phyloP scores from a whole-genome alignment of 2,888 invertebrate species.

The Vesta saturnalis region DNA sequence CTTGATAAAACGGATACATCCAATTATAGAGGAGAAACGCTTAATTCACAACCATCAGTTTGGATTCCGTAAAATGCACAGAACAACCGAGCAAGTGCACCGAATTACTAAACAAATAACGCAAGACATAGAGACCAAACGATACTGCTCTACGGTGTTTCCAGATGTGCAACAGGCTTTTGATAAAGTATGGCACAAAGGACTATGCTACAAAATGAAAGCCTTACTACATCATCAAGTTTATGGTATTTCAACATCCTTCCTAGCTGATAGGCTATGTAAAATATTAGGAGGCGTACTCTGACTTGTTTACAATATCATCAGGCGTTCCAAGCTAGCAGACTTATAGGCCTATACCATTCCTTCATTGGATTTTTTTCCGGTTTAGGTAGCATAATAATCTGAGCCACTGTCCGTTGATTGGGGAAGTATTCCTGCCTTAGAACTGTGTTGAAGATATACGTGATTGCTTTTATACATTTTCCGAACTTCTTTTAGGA shows the following conservation, averaged over 20 bases:
- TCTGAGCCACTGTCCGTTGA: no score
- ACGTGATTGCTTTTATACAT: not conserved
- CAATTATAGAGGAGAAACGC: not conserved
- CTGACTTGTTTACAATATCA: not conserved
- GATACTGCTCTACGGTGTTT: not conserved
- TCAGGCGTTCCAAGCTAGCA: constrained; percentile 13
- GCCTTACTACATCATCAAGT: not conserved
- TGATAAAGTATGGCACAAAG: no score
- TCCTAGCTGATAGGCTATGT: constrained; percentile 5
- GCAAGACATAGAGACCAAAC: constrained; percentile 8
- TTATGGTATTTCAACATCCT: constrained; percentile 9
- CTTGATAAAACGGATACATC: not conserved
- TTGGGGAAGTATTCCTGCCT: no score
- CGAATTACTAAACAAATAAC: constrained; percentile 13
- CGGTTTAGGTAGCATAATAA: no score
- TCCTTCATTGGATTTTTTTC: no score
- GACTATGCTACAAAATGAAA: not conserved
- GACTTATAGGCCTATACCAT: no score
- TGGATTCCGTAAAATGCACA: not conserved
- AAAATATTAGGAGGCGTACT: constrained; percentile 3
- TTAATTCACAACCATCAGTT: not conserved
- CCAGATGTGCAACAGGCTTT: not conserved
- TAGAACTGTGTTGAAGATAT: no score
- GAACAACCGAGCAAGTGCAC: no score
- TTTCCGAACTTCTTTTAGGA: not conserved